Evolutionary conservation across 2,113 vertebrate genomes (phyloP).

Genomic region (Syngnathus typhle): DNA sequence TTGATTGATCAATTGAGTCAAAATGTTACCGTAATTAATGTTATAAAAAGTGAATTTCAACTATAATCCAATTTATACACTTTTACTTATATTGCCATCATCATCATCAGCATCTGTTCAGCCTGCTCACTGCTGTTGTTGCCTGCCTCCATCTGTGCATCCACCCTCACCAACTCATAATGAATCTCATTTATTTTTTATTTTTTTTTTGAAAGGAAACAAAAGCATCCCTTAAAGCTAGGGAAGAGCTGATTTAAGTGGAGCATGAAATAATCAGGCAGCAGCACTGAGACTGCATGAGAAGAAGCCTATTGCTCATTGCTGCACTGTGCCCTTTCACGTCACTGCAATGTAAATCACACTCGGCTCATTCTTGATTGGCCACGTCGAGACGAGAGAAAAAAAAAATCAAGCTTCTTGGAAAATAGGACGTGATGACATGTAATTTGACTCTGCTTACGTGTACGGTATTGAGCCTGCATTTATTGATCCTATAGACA

Average conservation of each 20-base stretch:
- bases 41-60: not conserved
- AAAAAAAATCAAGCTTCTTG: not conserved
- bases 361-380: not conserved
- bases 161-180: conserved; percentile 1
- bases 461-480: conserved; percentile 40
- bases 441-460: conserved; percentile 28
- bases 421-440: not conserved
- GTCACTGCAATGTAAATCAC: conserved; percentile 39
- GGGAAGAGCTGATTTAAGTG: conserved; percentile 32
- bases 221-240: not conserved
- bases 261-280: conserved; percentile 53
- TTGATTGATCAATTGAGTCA: too few species aligned
- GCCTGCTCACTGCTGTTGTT: not conserved
- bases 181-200: not conserved
- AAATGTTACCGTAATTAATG: not conserved
- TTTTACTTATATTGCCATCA: too few species aligned
- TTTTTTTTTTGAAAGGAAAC: not conserved
- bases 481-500: conserved; percentile 57
- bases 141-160: not conserved
- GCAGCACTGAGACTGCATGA: conserved; percentile 25
- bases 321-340: conserved; percentile 64
- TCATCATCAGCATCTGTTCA: not conserved
- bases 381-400: conserved; percentile 1
- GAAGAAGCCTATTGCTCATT: conserved; percentile 46
- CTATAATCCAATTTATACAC: not conserved